Evolutionary conservation across 2,113 vertebrate species (phyloP).

Genomic region (Sylvia atricapilla): DNA sequence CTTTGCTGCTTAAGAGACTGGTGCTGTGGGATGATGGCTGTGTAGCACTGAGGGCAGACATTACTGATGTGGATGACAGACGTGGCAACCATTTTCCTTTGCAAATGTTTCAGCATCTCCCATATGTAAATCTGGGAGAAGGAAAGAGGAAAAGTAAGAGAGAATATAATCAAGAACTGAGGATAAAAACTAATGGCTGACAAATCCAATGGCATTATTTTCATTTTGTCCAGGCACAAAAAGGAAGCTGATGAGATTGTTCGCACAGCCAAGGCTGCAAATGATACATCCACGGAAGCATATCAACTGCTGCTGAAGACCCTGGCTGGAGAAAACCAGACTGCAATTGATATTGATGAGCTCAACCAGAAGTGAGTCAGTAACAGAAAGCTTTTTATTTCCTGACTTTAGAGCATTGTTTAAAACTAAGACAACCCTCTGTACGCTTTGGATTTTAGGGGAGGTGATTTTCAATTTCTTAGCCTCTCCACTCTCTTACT

Average conservation of each 20-base stretch:
- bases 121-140: background rate
- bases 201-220: background rate
- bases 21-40: background rate
- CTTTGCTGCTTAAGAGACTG: background rate
- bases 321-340: constrained; percentile 87
- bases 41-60: background rate
- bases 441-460: background rate
- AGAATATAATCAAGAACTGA: background rate
- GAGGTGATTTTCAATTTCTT: background rate
- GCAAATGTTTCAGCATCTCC: background rate
- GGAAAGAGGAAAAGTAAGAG: background rate
- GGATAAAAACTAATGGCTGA: background rate
- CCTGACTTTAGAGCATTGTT: background rate
- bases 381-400: background rate
- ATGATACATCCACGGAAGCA: constrained; percentile 89
- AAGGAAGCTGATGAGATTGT: constrained; percentile 94
- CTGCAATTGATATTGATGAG: constrained; percentile 84
- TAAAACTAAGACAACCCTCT: background rate
- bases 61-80: rapidly evolving
- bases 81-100: background rate
- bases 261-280: constrained; percentile 88
- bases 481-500: background rate
- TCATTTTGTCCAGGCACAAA: constrained; percentile 80
- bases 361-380: constrained; percentile 90
- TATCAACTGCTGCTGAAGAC: constrained; percentile 87